Evolutionary conservation across 2,113 vertebrate genomes (phyloP), one percentile per base, ranked within the genome.

Genomic region (Heterocephalus glaber): DNA sequence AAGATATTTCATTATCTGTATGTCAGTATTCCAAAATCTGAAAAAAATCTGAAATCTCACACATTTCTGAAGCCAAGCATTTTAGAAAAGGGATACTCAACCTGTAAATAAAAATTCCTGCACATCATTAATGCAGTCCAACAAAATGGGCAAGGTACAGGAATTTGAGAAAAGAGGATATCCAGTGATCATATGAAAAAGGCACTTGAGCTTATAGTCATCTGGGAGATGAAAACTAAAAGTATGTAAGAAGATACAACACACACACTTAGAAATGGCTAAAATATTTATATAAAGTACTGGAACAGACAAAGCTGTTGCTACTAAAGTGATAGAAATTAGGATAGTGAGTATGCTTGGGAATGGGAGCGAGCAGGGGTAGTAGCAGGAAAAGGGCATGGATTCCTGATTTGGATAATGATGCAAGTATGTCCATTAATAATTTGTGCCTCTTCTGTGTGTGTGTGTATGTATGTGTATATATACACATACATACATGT

Each of bases 141-240:
- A 20, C 72, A 58, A 60, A 92, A 68, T 35, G 60, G 54, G 5
- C 4, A 58, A 49, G 56, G 85, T 26, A 66, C 41, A 91, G 63
- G 12, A 72, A 52, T 95, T 96, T 85, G 0, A 24, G 41, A 63
- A 74, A 94, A 94, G 41, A 60, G 4, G 70, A 70, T 92, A 94
- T 82, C n/a, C 41, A 84, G 16, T 56, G 79, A 60, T 1, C 49
- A 28, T 77, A 24, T 91, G 26, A 81, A 77, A 89, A 93, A 82
- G 12, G 22, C 74, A n/a, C 56, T 89, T 80, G 41, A 87, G 12
- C 17, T 66, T 92, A 93, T 30, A 24, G 41, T 96, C 58, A 80
- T 81, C 11, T 66, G 66, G 68, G 89, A 85, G 94, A 89, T 96
- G 54, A 66, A 86, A 86, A 89, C 63, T 61, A 86, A 91, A 70